These are phyloP conservation scores for Sardina pilchardus DNA, from an alignment of 2,113 vertebrate genomes.

Conservation along the genomic window DNA sequence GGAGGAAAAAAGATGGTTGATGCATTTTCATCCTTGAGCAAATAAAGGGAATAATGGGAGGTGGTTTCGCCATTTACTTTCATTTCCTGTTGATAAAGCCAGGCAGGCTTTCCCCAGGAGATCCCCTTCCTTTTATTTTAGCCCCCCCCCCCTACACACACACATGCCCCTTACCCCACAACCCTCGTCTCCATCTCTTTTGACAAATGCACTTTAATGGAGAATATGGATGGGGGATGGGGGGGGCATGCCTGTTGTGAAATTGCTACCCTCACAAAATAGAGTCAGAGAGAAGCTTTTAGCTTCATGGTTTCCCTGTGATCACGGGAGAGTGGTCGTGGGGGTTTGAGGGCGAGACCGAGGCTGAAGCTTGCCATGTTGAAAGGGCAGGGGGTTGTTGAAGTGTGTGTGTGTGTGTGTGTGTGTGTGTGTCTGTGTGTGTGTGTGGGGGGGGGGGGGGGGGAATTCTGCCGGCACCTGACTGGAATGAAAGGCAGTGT, in stretches of 20 bases:
- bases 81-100: constrained; percentile 58
- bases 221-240: background rate
- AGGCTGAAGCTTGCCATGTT: background rate
- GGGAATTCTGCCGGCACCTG: constrained; percentile 57
- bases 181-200: constrained; percentile 41
- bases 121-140: constrained; percentile 48
- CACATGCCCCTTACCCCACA: background rate
- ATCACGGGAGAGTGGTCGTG: constrained; percentile 59
- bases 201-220: constrained; percentile 66
- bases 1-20: constrained; percentile 32
- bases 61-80: constrained; percentile 58
- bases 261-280: constrained; percentile 68
- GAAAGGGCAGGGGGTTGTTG: background rate
- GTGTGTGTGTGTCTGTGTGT: background rate
- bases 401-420: background rate
- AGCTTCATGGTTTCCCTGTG: constrained; percentile 60
- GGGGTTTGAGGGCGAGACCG: constrained; percentile 61
- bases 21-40: constrained; percentile 64
- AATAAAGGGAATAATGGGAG: constrained; percentile 63
- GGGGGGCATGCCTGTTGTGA: constrained; percentile 55
- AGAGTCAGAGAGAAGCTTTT: constrained; percentile 64
- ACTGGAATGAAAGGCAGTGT: constrained; percentile 60
- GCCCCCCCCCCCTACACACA: constrained; percentile 38
- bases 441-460: constrained; percentile 13
- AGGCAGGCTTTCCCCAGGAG: constrained; percentile 67